Evolutionary conservation across 2,888 invertebrate species (phyloP), one percentile per base, ranked within the genome.

Genomic region (Lasioglossum vierecki): DNA sequence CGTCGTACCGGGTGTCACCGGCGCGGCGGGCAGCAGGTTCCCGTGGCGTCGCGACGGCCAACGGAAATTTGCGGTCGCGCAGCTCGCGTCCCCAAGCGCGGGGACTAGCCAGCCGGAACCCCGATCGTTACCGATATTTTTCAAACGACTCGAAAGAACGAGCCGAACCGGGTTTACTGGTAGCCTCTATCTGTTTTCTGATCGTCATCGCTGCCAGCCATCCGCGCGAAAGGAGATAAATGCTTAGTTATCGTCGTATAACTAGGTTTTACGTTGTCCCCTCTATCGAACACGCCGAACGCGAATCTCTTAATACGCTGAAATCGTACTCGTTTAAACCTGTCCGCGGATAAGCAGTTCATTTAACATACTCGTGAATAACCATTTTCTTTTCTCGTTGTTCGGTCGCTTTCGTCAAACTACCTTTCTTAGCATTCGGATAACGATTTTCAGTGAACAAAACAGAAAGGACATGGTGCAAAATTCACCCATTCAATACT

Each of bases 61-160:
- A 82, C 79, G 79, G 63, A 70, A 79, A 74, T 70, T 82, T 79
- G 46, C 44, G 76, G 63, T 35, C 66, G 63, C 63, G 63, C 15
- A 30, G 30, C 63, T 46, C 60, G 74, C 63, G 63, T 30, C 63
- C 63, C 30, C 35, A 35, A 15, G 30, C 63, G 30, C 63, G 30
- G 30, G 63, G 26, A 63, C 30, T 18, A 63, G 63, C 30, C 63
- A 63, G 63, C 30, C 63, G 53, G 44, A 63, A 74, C 15, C 41
- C 49, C 80, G 80, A 76, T 75, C 66, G 75, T 63, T 53, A 63
- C 66, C 46, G 75, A 13, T 63, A 72, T 60, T 71, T 71, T 71
- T 71, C 71, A 71, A 57, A 74, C 63, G 18, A 18, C 63, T 71
- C 41, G 39, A 30, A 63, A 63, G 63, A 63, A 63, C 63, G 30